Evolutionary conservation across 2,888 invertebrate genomes (phyloP), one percentile per base, ranked within the genome.

Genomic region (Eilema sororculum): DNA sequence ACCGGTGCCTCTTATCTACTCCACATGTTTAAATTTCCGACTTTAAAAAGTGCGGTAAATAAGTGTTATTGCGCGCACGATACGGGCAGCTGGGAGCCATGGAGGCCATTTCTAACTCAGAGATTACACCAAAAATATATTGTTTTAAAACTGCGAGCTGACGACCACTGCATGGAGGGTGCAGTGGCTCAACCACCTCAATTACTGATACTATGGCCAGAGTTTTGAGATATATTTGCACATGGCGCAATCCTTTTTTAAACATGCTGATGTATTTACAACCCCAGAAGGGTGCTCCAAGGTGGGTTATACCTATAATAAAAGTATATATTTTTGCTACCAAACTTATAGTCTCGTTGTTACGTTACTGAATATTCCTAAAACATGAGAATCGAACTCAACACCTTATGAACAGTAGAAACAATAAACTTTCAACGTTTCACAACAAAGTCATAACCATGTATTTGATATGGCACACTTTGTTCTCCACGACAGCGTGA

Each of bases 11-110:
- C 20, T 60, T 33, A 60, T 20, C 30, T n/a, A 52, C 20, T n/a
- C n/a, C n/a, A 25, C 30, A 33, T 30, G 30, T 33, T 60, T 20
- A 33, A 25, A 60, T 30, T 60, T 9, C 28, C 60, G 60, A 33
- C 60, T 60, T 60, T 60, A 30, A 60, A n/a, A n/a, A n/a, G n/a
- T 52, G 60, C 12, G 30, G n/a, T 60, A 60, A 33, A 60, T n/a
- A 60, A 28, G 30, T 60, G 30, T 60, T 30, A 60, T 60, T 60
- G 5, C 30, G 24, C 57, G 8, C 20, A 3, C 41, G 41, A 13
- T 2, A 37, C 41, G 3, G 20, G 20, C 46, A 37, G 37, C 62
- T 37, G 9, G 2, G 37, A 41, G 62, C 22, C 3, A 62, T 37
- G 37, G 62, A 62, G 24, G 0, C 62, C n/a, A 24, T 62, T 62